phyloP scores from a whole-genome alignment of 64 coral and sea anemone genomes.

The Stichodactyla helianthus region DNA sequence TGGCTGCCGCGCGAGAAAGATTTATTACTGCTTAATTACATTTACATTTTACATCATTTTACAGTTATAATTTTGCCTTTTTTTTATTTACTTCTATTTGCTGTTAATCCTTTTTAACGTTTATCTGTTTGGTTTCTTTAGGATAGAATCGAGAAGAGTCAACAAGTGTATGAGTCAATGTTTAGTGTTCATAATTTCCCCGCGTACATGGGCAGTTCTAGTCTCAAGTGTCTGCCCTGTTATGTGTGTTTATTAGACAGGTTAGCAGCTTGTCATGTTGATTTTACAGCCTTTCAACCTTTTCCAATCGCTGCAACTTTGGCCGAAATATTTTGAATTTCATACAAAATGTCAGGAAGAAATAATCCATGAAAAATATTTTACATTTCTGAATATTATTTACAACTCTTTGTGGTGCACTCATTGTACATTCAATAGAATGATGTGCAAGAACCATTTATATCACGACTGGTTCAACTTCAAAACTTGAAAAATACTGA shows the following conservation, averaged over 20 bases:
- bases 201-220: neutral
- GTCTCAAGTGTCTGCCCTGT: too few species aligned
- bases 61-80: too few species aligned
- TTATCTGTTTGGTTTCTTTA: too few species aligned
- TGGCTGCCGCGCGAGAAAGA: too few species aligned
- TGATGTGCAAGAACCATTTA: neutral
- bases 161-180: neutral
- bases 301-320: neutral
- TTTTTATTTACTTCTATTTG: too few species aligned
- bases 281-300: too few species aligned
- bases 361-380: constrained; percentile 1
- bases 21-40: too few species aligned
- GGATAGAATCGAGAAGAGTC: too few species aligned
- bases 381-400: constrained; percentile 16
- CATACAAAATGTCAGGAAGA: neutral
- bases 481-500: neutral
- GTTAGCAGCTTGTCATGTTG: too few species aligned
- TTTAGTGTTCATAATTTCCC: neutral
- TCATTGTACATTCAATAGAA: neutral
- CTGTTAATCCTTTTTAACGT: too few species aligned
- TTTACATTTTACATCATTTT: too few species aligned
- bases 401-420: neutral
- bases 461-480: neutral
- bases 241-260: neutral
- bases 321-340: neutral